These are phyloP conservation scores for Pangasius mekongensis DNA, from an alignment of 2,797 vertebrate genomes.

Conservation along the genomic window DNA sequence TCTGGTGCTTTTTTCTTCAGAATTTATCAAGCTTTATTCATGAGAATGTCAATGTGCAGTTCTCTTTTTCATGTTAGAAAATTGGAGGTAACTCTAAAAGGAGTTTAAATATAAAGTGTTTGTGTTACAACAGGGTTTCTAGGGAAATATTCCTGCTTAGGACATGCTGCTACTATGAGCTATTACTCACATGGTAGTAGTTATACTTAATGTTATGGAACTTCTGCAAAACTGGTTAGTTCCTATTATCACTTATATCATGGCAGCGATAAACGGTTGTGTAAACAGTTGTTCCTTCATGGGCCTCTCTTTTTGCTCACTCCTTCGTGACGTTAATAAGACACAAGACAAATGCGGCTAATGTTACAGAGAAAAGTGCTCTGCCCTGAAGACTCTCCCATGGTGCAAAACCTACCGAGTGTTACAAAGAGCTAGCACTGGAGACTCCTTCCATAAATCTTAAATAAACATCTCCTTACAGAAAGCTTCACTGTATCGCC, in stretches of 20 bases:
- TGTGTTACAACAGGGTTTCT: slow-evolving; percentile 32
- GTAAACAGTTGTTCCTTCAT: neutral
- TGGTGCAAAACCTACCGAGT: neutral
- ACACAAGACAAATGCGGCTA: neutral
- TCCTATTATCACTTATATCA: neutral
- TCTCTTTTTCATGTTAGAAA: neutral
- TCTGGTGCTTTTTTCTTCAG: neutral
- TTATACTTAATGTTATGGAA: slow-evolving; percentile 26
- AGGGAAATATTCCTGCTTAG: slow-evolving; percentile 35
- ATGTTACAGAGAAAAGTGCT: neutral
- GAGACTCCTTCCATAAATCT: neutral
- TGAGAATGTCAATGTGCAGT: neutral
- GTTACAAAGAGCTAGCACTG: neutral
- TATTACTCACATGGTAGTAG: slow-evolving; percentile 50
- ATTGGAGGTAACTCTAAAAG: neutral
- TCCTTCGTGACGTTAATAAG: neutral
- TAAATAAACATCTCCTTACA: neutral
- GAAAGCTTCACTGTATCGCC: neutral
- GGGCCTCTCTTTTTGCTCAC: neutral
- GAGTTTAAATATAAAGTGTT: slow-evolving; percentile 21
- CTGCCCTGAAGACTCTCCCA: neutral
- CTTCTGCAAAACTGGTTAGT: neutral
- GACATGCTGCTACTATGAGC: slow-evolving; percentile 15
- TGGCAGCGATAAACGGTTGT: neutral
- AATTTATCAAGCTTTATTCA: neutral